phyloP scores from a whole-genome alignment of 2,797 vertebrate genomes.

The Leptodactylus fallax region DNA sequence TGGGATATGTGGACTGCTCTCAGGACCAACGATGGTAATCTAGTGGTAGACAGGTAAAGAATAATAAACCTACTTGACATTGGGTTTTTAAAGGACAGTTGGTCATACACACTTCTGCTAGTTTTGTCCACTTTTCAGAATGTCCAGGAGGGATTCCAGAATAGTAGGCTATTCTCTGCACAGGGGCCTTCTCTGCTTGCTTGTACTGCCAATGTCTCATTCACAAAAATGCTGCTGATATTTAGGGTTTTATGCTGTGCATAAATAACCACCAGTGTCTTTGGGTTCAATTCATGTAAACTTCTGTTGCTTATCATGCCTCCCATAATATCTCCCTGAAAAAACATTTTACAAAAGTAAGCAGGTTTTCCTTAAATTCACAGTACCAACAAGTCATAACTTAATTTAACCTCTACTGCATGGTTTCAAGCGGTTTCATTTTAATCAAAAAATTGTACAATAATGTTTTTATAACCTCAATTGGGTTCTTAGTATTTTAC shows the following conservation, averaged over 20 bases:
- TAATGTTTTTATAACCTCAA: background rate
- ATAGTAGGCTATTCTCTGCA: background rate
- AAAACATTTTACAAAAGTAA: too few species aligned
- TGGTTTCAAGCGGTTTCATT: background rate
- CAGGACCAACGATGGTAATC: slow-evolving; percentile 90
- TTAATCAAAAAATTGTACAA: background rate
- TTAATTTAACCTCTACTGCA: background rate
- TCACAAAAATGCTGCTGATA: too few species aligned
- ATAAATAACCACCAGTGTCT: background rate
- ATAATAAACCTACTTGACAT: background rate
- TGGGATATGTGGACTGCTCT: slow-evolving; percentile 96
- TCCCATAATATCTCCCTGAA: background rate
- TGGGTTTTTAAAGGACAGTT: background rate
- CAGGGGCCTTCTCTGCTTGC: too few species aligned
- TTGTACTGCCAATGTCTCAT: too few species aligned
- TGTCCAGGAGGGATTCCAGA: background rate
- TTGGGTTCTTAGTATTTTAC: slow-evolving; percentile 80
- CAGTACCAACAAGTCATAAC: background rate
- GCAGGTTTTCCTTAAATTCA: too few species aligned
- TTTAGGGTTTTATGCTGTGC: too few species aligned
- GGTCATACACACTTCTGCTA: background rate
- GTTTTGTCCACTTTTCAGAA: background rate
- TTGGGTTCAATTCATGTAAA: background rate
- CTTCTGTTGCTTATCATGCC: background rate
- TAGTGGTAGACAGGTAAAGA: slow-evolving; percentile 89